Evolutionary conservation across 2,797 vertebrate species (phyloP).

Genomic region (Lerista edwardsae): DNA sequence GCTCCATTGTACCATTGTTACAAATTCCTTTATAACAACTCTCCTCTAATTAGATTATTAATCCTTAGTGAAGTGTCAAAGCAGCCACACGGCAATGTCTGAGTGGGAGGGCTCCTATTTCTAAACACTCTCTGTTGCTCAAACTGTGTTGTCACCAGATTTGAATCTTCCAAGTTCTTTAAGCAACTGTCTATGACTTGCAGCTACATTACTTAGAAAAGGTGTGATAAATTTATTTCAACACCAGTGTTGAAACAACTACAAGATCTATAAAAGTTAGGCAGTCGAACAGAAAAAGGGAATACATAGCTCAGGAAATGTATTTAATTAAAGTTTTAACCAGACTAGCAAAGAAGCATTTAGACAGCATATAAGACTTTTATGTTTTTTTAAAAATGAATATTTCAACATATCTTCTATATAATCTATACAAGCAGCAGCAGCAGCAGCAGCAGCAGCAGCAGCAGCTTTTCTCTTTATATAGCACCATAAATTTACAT

Average conservation of each 20-base stretch:
- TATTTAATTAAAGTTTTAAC: conserved; percentile 63
- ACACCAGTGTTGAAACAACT: conserved; percentile 42
- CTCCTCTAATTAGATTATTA: conserved; percentile 28
- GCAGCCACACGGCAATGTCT: not conserved
- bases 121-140: not conserved
- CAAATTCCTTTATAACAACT: not conserved
- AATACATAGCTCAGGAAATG: conserved; percentile 49
- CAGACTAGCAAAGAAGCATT: conserved; percentile 59
- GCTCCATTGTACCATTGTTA: not conserved
- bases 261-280: conserved; percentile 43
- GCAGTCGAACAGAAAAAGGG: conserved; percentile 40
- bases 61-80: conserved; percentile 3
- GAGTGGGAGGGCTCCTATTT: conserved; percentile 1
- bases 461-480: conserved; percentile 9
- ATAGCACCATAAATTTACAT: conserved; percentile 33
- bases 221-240: conserved; percentile 59
- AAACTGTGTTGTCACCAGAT: conserved; percentile 37
- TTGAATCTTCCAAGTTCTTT: conserved; percentile 32
- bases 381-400: not conserved
- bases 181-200: conserved; percentile 44
- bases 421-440: conserved; percentile 48
- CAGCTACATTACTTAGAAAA: conserved; percentile 25
- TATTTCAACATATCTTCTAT: conserved; percentile 48
- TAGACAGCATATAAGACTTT: conserved; percentile 51
- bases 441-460: no score